These are phyloP conservation scores for Enteromius thamalakanensis DNA, from an alignment of 2,797 vertebrate species.

Conservation along the genomic window DNA sequence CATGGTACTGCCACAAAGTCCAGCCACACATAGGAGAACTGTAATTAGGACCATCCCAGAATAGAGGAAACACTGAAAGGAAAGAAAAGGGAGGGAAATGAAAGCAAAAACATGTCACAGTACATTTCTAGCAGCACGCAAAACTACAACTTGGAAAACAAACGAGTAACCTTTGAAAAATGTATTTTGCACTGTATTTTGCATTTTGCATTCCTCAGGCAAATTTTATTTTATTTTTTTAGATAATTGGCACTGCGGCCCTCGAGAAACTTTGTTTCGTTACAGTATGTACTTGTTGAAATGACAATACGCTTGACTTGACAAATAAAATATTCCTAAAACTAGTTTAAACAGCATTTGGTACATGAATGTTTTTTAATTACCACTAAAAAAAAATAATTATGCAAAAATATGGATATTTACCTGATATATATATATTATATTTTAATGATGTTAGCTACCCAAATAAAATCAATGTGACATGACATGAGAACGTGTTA, in stretches of 20 bases:
- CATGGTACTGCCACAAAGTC: conserved; percentile 56
- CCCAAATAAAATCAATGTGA: neutral
- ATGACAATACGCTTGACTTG: no score
- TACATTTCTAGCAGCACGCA: conserved; percentile 42
- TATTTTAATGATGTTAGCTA: neutral
- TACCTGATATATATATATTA: no score
- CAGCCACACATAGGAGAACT: conserved; percentile 59
- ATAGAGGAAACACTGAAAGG: conserved; percentile 51
- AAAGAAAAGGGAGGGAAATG: conserved; percentile 16
- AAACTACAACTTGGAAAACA: conserved; percentile 32
- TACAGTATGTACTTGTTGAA: no score
- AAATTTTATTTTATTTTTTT: neutral
- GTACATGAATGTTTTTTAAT: neutral
- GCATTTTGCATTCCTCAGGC: no score
- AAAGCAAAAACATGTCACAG: conserved; percentile 24
- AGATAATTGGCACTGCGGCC: neutral
- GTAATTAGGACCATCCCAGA: conserved; percentile 64
- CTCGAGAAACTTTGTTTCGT: no score
- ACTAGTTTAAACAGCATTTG: neutral
- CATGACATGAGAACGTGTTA: conserved; percentile 3
- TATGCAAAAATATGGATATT: neutral
- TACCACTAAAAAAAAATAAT: neutral
- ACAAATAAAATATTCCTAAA: neutral
- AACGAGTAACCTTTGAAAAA: conserved; percentile 17
- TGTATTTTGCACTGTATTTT: conserved; percentile 13